Evolutionary conservation across 2,797 vertebrate species (phyloP).

Genomic region (Chromis chromis): DNA sequence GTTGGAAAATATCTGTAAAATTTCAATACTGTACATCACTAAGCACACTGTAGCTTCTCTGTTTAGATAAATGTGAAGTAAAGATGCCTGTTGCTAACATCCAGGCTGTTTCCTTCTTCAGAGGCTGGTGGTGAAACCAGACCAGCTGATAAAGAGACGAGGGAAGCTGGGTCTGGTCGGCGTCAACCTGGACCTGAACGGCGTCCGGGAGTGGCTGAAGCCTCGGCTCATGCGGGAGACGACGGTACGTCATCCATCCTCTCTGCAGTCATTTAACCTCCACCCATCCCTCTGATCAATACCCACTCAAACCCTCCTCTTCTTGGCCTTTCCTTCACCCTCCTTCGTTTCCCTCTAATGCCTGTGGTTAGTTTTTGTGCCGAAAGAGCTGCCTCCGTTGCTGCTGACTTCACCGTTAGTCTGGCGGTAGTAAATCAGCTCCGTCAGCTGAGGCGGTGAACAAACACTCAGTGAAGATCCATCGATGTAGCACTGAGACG

Average conservation of each 20-base stretch:
- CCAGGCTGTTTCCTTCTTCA: constrained; percentile 50
- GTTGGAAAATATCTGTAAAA: no score
- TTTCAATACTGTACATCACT: no score
- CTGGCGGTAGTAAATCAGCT: constrained; percentile 43
- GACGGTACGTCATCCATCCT: constrained; percentile 82
- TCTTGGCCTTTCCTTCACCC: constrained; percentile 46
- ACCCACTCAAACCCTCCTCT: background rate
- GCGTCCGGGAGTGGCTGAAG: constrained; percentile 93
- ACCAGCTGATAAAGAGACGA: constrained; percentile 97
- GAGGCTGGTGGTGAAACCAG: constrained; percentile 96
- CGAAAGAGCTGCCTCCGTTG: constrained; percentile 20
- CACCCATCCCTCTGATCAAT: constrained; percentile 45
- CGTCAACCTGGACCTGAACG: constrained; percentile 91
- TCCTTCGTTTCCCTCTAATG: background rate
- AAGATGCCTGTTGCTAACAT: background rate
- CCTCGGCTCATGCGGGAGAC: constrained; percentile 89
- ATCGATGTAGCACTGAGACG: constrained; percentile 44
- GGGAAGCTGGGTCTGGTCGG: constrained; percentile 96
- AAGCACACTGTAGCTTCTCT: no score
- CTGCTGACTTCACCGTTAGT: constrained; percentile 3
- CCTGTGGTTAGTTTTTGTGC: constrained; percentile 24
- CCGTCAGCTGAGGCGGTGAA: constrained; percentile 33
- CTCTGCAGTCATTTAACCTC: constrained; percentile 13
- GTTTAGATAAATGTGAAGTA: background rate
- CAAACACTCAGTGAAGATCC: constrained; percentile 49